Base-by-base conservation (phyloP, 2,888 invertebrate genomes). In the Drosophila colorata region DNA sequence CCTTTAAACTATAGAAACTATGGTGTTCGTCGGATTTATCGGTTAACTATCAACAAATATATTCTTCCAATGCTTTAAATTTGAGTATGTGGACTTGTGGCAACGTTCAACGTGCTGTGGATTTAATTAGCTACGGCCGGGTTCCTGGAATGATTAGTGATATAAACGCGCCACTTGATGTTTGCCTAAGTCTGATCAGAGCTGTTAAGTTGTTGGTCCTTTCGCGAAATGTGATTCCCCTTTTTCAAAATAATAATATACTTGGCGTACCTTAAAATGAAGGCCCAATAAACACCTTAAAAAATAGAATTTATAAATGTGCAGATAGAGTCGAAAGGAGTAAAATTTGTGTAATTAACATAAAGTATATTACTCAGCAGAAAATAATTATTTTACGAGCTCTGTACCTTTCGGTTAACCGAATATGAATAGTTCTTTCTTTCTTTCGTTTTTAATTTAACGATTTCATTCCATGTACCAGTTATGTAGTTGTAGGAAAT, bases 1-100 rank as follows among this genome's bases (percentile, higher is more conserved):
- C 25, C 14, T 33, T 9, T 9, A 20, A 25, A 4, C 49, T 33
- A 40, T 49, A 64, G 74, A 25, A 20, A 35, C 16, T 28, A 13
- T 14, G 66, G 33, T 65, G 41, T n/a, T 25, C 33, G 14, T 65
- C 65, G 14, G 18, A 7, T 11, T 35, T 1, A 2, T 18, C 4
- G 40, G 9, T 11, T 7, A 16, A 3, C 9, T 4, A 38, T 16
- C 8, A 9, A 28, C 13, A 52, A 28, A 46, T 14, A 20, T 9
- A 53, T 11, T 28, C 46, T 28, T 18, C 7, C 7, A 20, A 43
- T 20, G 46, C 14, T 53, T 43, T 20, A 43, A 46, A 25, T 53
- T 53, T 46, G 18, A 53, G 52, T 43, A 8, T 28, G 28, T 28
- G 28, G 14, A 14, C 35, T n/a, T 6, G n/a, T 35, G n/a, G 13